Evolutionary conservation across 2,113 vertebrate species (phyloP).

Genomic region (Rhinichthys klamathensis): DNA sequence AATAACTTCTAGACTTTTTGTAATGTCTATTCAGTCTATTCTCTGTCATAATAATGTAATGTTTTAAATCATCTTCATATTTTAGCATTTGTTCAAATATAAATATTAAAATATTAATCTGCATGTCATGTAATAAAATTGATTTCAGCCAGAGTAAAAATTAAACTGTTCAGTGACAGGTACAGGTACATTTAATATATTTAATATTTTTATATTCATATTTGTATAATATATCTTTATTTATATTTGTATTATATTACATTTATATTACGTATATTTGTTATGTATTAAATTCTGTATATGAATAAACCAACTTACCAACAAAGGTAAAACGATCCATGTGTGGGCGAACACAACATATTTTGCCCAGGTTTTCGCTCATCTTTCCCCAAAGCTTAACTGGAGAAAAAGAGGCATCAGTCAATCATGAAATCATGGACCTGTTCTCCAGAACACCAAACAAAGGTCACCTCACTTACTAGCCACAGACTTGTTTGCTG

Average conservation of each 20-base stretch:
- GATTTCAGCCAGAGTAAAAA: not conserved
- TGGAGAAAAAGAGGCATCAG: conserved; percentile 57
- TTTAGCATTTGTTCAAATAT: not conserved
- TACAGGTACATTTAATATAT: no score
- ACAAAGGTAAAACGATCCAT: conserved; percentile 96
- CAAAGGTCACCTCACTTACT: conserved; percentile 71
- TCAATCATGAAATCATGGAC: not conserved
- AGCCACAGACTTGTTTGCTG: conserved; percentile 85
- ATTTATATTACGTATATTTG: not conserved
- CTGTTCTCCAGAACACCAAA: not conserved
- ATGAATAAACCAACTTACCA: conserved; percentile 74
- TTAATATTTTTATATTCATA: not conserved
- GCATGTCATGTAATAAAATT: not conserved
- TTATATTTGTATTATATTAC: not conserved
- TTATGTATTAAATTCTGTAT: not conserved
- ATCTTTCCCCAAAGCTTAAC: conserved; percentile 95
- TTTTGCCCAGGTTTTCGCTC: conserved; percentile 90
- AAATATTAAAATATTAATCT: not conserved
- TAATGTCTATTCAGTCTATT: not conserved
- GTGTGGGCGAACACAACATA: conserved; percentile 94
- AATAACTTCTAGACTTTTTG: not conserved
- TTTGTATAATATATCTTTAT: not conserved
- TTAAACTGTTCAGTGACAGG: not conserved
- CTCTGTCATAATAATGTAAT: not conserved
- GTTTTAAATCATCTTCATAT: not conserved